Evolutionary conservation across 2,888 invertebrate species (phyloP).

Genomic region (Tinea pellionella): DNA sequence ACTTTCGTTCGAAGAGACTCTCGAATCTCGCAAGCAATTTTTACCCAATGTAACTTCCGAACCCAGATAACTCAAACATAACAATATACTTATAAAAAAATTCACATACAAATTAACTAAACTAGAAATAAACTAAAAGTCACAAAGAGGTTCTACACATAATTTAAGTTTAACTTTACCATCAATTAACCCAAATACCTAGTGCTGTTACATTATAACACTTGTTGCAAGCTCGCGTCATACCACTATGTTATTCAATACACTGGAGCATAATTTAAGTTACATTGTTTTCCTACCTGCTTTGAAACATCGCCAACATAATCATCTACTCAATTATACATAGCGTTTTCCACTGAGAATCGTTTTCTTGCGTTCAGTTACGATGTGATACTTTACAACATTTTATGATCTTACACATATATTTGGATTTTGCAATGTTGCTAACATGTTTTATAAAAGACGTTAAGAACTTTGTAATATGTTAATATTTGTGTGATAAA

Average conservation of each 20-base stretch:
- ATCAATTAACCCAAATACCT: background rate
- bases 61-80: too few species aligned
- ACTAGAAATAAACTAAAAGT: background rate
- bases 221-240: slow-evolving; percentile 11
- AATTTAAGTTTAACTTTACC: background rate
- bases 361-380: background rate
- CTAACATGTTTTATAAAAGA: background rate
- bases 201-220: background rate
- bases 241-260: slow-evolving; percentile 40
- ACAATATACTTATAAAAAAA: too few species aligned
- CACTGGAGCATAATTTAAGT: slow-evolving; percentile 33
- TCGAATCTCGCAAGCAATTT: too few species aligned
- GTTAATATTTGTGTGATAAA: background rate
- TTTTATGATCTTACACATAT: background rate
- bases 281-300: slow-evolving; percentile 26
- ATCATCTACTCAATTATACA: slow-evolving; percentile 9
- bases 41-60: too few species aligned
- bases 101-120: background rate
- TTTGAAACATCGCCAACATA: slow-evolving; percentile 30
- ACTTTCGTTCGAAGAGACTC: too few species aligned
- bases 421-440: background rate
- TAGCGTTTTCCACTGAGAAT: background rate
- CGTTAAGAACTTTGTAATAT: background rate
- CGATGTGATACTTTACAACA: background rate
- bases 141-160: background rate